Conservation (phyloP, 1,140 invertebrate genomes). For the Sarcophaga bullata region DNA sequence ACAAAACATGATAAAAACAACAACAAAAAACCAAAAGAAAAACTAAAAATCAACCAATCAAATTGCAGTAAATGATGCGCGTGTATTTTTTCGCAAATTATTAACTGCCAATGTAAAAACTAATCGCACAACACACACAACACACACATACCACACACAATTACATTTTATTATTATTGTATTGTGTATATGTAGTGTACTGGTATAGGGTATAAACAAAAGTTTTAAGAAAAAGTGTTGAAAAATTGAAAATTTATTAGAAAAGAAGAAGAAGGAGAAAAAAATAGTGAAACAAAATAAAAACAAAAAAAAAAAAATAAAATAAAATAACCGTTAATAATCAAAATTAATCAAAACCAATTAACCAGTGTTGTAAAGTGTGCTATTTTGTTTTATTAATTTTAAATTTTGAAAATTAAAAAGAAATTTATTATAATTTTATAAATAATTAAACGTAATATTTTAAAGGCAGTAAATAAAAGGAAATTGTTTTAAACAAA, state of each 20-base stretch:
- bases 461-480: no score
- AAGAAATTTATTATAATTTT: no score
- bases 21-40: background rate
- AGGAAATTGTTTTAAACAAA: no score
- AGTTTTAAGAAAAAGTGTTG: no score
- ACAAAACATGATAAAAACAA: background rate
- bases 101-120: constrained; percentile 18
- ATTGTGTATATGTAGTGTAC: no score
- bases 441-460: no score
- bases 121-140: background rate
- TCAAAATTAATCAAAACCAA: background rate
- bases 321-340: background rate
- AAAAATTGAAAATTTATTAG: no score
- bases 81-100: constrained; percentile 20
- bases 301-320: background rate
- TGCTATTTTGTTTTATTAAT: no score
- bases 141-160: background rate
- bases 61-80: constrained; percentile 24
- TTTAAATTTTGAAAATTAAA: no score
- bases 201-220: no score
- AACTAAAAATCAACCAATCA: constrained; percentile 15
- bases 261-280: background rate
- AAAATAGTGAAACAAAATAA: background rate
- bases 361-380: background rate
- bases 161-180: no score